Percentiles rank a stretch among this genome's conserved stretches.
Conservation (phyloP, 2,888 invertebrate species). For the Melinaea marsaeus region DNA sequence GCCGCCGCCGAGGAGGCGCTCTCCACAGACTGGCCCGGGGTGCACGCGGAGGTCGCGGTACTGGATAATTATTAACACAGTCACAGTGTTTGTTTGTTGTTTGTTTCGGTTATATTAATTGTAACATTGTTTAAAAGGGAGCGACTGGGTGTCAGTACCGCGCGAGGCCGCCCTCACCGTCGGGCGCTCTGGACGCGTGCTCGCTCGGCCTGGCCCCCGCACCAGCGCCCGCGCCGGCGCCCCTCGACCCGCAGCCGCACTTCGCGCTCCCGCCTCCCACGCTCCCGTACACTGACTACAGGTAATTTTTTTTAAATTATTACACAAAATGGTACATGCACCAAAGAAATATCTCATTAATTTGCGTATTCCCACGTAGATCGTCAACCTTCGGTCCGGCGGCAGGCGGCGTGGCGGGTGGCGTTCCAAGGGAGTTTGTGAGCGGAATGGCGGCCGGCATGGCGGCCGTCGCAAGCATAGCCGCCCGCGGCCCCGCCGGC, state of each 20-base stretch:
- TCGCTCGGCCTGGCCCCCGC: conserved; percentile 25
- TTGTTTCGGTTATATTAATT: too few relatives aligned
- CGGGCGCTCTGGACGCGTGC: conserved; percentile 37
- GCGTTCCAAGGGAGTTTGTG: neutral
- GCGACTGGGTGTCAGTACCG: conserved; percentile 56
- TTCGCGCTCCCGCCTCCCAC: conserved; percentile 58
- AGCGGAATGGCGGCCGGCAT: conserved; percentile 13
- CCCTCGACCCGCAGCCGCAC: conserved; percentile 52
- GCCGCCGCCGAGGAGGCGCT: conserved; percentile 67
- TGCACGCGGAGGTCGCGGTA: conserved; percentile 48
- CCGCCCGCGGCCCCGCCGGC: conserved; percentile 33
- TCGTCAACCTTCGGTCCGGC: conserved; percentile 55
- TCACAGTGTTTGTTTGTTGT: too few relatives aligned
- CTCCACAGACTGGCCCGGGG: conserved; percentile 57
- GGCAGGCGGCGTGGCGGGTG: conserved; percentile 31
- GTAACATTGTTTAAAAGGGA: conserved; percentile 33
- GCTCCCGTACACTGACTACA: conserved; percentile 57
- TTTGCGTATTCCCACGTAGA: conserved; percentile 33
- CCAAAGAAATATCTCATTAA: too few relatives aligned
- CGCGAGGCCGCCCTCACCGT: conserved; percentile 50
- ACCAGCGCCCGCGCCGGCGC: conserved; percentile 35
- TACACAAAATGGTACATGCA: neutral
- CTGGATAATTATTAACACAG: neutral
- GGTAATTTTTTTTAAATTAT: conserved; percentile 37
- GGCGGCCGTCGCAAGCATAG: conserved; percentile 20